Evolutionary conservation across 2,113 vertebrate genomes (phyloP), one percentile per base, ranked within the genome.

Genomic region (Rhinolophus ferrumequinum): DNA sequence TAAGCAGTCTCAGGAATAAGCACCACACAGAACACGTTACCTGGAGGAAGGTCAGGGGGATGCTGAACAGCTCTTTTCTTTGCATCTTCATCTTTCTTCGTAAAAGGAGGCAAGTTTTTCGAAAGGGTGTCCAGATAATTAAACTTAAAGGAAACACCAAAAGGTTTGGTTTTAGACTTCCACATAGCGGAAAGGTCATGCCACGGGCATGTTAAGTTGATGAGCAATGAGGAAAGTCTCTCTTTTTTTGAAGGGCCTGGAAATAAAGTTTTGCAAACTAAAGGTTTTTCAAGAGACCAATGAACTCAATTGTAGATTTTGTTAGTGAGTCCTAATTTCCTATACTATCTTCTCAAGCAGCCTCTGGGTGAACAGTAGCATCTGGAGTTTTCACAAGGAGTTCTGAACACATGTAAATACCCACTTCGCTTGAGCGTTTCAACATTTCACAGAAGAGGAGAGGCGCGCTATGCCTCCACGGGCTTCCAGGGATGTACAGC

Each of bases 71-170:
- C 2, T 21, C 84, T 67, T 90, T 21, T 15, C 1, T 11, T 8
- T 1, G 0, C 8, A 3, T 21, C 70, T 21, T 66, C 69, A 35
- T 35, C 64, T 95, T 60, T 98, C 94, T 93, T 97, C 95, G 56
- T 84, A 94, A 98, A 77, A 21, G 98, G 97, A 84, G 99, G 98
- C 41, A 99, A 97, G 73, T 98, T 86, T 96, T 90, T 98, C 44
- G 98, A 98, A 12, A 98, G 95, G 19, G 76, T 84, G 94, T 98
- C 97, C 98, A 98, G 95, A 95, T 99, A 98, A 93, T 98, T 95
- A 97, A 92, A 95, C 98, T 99, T 96, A 33, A 93, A 94, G 89
- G 60, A 66, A 97, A 97, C 97, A 38, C 0, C 56, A 88, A 66
- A 85, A 75, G 3, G 58, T 7, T 83, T 66, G 58, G 64, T 3